Evolutionary conservation across 35 echinoderm and acorn worm species (phyloP).

Genomic region (Lytechinus variegatus): DNA sequence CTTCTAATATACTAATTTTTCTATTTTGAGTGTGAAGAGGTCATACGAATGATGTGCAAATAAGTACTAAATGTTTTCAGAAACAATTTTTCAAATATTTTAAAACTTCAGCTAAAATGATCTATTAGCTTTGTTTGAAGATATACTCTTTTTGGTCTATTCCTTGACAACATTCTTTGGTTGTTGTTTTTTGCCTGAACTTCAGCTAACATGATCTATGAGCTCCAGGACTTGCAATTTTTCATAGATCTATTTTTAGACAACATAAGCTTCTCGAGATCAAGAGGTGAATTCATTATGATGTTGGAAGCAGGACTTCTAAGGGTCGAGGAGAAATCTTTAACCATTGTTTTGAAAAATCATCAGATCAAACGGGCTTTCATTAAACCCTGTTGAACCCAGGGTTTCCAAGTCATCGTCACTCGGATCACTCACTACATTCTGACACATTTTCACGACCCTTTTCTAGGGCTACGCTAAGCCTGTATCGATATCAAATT

Average conservation of each 20-base stretch:
- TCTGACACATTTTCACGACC: conserved; percentile 1
- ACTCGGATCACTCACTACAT: conserved; percentile 1
- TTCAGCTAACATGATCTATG: background rate
- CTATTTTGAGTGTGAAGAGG: background rate
- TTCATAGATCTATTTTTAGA: background rate
- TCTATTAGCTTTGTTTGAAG: background rate
- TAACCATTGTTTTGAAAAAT: background rate
- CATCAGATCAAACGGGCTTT: background rate
- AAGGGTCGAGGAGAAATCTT: background rate
- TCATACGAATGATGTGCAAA: background rate
- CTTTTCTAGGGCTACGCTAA: background rate
- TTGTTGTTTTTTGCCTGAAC: background rate
- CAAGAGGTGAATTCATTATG: conserved; percentile 1
- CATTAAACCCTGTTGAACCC: conserved; percentile 1
- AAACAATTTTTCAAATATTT: background rate
- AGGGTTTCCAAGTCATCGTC: background rate
- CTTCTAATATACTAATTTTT: background rate
- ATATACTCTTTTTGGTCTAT: no score
- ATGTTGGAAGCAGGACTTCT: background rate
- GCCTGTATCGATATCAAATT: background rate
- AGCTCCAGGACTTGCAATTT: background rate
- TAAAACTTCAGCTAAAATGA: background rate
- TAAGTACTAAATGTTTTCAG: background rate
- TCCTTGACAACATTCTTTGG: no score
- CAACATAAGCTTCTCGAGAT: background rate